Percentiles rank a stretch among this genome's conserved stretches.
Conservation (phyloP, 2,113 vertebrate genomes). For the Chlamydotis undulata region DNA sequence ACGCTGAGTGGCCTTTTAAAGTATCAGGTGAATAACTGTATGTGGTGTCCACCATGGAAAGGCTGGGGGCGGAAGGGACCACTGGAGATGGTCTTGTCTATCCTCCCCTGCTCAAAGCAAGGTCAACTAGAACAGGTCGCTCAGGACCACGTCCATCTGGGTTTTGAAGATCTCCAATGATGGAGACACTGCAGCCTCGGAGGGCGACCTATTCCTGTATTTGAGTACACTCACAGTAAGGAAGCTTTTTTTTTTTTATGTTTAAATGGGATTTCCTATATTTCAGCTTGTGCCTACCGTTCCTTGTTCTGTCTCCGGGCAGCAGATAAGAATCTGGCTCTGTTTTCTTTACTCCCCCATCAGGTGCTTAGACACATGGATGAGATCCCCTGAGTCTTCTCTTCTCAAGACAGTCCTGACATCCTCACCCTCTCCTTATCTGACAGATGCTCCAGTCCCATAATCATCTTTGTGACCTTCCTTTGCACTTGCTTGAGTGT, state of each 20-base stretch:
- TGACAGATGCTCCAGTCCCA: not conserved
- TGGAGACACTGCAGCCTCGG: not conserved
- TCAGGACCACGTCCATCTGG: accelerated
- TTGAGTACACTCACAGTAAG: not conserved
- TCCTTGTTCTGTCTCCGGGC: not conserved
- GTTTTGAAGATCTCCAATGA: not conserved
- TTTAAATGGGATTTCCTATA: not conserved
- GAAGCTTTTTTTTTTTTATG: no score
- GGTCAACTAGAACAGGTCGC: not conserved
- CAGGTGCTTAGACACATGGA: no score
- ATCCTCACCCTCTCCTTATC: not conserved
- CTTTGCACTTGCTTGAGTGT: not conserved
- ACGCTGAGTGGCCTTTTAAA: no score
- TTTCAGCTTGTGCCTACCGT: not conserved
- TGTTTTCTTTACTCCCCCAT: not conserved
- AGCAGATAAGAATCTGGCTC: not conserved
- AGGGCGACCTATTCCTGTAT: not conserved
- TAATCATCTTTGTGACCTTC: not conserved
- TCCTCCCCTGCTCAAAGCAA: not conserved
- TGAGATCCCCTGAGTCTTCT: not conserved
- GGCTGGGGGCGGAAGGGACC: not conserved
- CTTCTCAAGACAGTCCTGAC: not conserved
- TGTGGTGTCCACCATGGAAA: not conserved
- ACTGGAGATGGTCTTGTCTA: not conserved
- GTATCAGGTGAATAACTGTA: accelerated